Base-by-base conservation (phyloP, 2,797 vertebrate genomes). In the Gymnopithys bicolor region DNA sequence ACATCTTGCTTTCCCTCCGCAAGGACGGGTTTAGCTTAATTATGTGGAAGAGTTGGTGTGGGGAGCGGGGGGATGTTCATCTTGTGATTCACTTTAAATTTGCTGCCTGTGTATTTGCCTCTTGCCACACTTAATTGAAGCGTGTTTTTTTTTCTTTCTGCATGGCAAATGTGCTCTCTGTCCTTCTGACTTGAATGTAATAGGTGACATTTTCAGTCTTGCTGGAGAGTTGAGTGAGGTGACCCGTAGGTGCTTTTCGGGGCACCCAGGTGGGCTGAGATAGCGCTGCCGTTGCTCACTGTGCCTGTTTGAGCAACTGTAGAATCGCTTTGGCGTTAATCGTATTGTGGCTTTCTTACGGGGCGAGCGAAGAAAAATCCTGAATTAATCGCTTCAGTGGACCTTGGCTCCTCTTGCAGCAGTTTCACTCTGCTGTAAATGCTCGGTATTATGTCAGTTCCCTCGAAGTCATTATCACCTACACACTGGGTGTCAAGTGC, bases 391-490 rank as follows among this genome's bases (percentile, higher is more conserved):
- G 37, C 91, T 94, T 76, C 89, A 56, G 67, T 27, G 74, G 95
- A 94, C 91, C 56, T 86, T 59, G 16, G 4, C 41, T 95, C 45
- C 66, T 85, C 69, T 90, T 30, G 4, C 51, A 79, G 84, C 70
- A 24, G 67, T 86, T 94, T 88, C 83, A 35, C 80, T 84, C 48
- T 46, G 30, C 73, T 93, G 67, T 39, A 91, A 94, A 67, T 4
- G 45, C 74, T 79, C 1, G 41, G 76, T 88, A 35, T 93, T 88
- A 39, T 97, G 95, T 94, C 93, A 96, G 87, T 79, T 96, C 93
- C 79, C 82, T 74, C 58, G 73, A 93, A 97, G 74, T 95, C 95
- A 93, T 96, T 92, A 88, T 59, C 95, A 95, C 95, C 95, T 94
- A 96, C 94, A 94, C 87, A 84, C 69, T 67, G 59, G 73, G 80